phyloP scores from a whole-genome alignment of 2,888 invertebrate genomes.

The Cheiracanthium punctorium region DNA sequence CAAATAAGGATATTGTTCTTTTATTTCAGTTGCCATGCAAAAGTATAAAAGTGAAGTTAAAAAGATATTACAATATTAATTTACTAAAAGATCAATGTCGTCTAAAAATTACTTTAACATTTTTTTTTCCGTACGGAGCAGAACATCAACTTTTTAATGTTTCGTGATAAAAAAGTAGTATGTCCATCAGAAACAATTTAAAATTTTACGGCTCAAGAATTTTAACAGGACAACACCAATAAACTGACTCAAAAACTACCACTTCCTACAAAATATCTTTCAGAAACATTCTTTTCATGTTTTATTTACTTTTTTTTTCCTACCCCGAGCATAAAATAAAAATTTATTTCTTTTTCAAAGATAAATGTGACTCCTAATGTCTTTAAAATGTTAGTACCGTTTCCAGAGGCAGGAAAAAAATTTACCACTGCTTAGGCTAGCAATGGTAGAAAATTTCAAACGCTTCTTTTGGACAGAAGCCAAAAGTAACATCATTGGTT shows the following conservation, averaged over 20 bases:
- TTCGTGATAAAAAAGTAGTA: not conserved
- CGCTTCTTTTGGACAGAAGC: not conserved
- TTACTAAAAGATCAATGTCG: too few relatives aligned
- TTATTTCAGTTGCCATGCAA: too few relatives aligned
- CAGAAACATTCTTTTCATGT: not conserved
- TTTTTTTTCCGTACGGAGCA: too few relatives aligned
- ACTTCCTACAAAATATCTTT: too few relatives aligned
- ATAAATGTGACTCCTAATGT: not conserved
- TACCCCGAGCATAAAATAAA: not conserved
- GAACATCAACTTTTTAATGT: too few relatives aligned
- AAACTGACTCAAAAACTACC: not conserved
- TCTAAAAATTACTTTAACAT: too few relatives aligned
- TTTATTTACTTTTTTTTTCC: constrained; percentile 2
- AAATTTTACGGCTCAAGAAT: not conserved
- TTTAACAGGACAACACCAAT: not conserved
- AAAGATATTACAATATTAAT: too few relatives aligned
- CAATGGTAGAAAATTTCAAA: not conserved
- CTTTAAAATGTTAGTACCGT: not conserved
- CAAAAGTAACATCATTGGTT: too few relatives aligned
- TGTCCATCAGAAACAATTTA: not conserved
- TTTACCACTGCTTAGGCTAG: not conserved
- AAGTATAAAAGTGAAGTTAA: too few relatives aligned
- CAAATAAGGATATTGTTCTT: too few relatives aligned
- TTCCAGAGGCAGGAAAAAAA: not conserved
- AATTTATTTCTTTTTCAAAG: not conserved